Evolutionary conservation across 1,140 invertebrate genomes (phyloP).

Genomic region (Drosophila aff.): DNA sequence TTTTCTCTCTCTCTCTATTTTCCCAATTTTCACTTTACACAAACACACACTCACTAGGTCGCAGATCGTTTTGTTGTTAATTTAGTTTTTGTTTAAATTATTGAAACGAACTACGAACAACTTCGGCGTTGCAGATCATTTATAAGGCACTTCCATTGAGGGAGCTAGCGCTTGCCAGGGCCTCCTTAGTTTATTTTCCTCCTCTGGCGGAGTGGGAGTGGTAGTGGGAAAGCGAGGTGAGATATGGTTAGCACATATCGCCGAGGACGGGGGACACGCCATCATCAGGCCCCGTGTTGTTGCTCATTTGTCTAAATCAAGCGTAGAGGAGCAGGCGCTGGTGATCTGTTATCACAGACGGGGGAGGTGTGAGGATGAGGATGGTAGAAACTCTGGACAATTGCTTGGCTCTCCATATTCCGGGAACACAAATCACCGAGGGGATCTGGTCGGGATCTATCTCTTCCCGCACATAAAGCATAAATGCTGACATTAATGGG

Average conservation of each 20-base stretch:
- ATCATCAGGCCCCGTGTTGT: slow-evolving; percentile 30
- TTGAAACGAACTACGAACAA: slow-evolving; percentile 62
- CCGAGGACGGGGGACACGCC: not conserved
- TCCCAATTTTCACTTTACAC: slow-evolving; percentile 21
- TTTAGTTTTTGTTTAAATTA: slow-evolving; percentile 73
- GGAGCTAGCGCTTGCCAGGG: slow-evolving; percentile 13
- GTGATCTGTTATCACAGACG: slow-evolving; percentile 54
- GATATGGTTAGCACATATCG: slow-evolving; percentile 3
- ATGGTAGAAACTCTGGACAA: not conserved
- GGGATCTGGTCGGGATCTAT: slow-evolving; percentile 9
- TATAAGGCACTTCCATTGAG: slow-evolving; percentile 72
- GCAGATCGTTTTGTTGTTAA: slow-evolving; percentile 39
- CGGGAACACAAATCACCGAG: slow-evolving; percentile 11
- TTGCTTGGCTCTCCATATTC: slow-evolving; percentile 3
- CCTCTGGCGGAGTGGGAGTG: not conserved
- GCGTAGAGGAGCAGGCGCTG: slow-evolving; percentile 32
- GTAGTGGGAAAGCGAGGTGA: not conserved
- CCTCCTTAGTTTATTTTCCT: slow-evolving; percentile 11
- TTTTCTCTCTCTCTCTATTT: not conserved
- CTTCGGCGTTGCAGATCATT: slow-evolving; percentile 66
- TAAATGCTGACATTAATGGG: slow-evolving; percentile 42
- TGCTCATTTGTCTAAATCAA: slow-evolving; percentile 67
- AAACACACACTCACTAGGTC: not conserved
- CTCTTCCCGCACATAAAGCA: slow-evolving; percentile 28
- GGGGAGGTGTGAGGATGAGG: not conserved